Base-by-base conservation (phyloP, 2,888 invertebrate species). In the Sinodicranocentrus sp. region DNA sequence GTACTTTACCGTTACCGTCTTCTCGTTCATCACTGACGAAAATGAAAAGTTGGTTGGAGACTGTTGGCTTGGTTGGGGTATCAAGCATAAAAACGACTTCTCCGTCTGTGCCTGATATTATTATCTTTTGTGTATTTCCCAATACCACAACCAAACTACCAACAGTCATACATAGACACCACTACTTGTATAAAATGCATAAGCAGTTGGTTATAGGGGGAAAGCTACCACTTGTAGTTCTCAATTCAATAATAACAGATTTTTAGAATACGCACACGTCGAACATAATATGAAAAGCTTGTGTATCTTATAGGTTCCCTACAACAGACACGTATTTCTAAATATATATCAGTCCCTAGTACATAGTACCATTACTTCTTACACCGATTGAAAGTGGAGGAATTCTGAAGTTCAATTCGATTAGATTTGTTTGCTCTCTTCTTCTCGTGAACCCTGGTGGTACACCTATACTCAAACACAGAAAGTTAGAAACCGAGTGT, bases 381-480 rank as follows among this genome's bases (percentile, higher is more conserved):
- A 44, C 44, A 73, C 67, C 70, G 70, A 68, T 82, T 82, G 76
- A 76, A 71, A 76, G 25, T 43, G 65, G 21, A 43, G 82, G 57
- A 82, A 76, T 82, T 65, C 59, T 71, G 71, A 76, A 82, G 82
- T 82, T 82, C 82, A 82, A 82, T 82, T 82, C 82, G 82, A 82
- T 82, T 82, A 82, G 82, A 82, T 76, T 76, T 82, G 82, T 82
- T 82, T 82, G 76, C 76, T 82, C 76, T 76, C 70, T 71, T 71
- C 44, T 67, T 39, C 54, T 61, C 44, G 5, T 39, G n/a, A 33
- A 33, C 33, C 33, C 10, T 33, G 33, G 5, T n/a, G n/a, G n/a
- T n/a, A n/a, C n/a, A n/a, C n/a, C n/a, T n/a, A n/a, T n/a, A n/a
- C n/a, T n/a, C n/a, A n/a, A n/a, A n/a, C 10, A 33, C 33, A 6